Base-by-base conservation (phyloP, 2,797 vertebrate genomes). In the Oreortyx pictus region DNA sequence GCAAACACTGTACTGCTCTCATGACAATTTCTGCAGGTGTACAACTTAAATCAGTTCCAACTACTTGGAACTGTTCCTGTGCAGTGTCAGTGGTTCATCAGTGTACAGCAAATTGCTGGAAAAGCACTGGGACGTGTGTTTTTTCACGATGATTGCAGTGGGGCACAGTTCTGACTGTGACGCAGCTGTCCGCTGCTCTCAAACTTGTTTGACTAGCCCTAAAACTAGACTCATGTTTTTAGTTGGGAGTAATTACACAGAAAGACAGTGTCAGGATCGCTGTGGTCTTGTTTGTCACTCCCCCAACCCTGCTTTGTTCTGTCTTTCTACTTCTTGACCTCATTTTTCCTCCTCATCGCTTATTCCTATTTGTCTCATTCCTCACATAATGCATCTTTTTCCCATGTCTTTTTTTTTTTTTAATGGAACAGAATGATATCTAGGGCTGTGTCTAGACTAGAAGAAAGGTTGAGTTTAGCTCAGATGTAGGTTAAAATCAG, bases 291-390 rank as follows among this genome's bases (percentile, higher is more conserved):
- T 82, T 84, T 89, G 43, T 47, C 44, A 10, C 25, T 12, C 3
- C 22, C 12, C n/a, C 5, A 6, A 1, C 37, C 22, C 24, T 0
- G 16, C 64, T 91, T 91, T 92, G 46, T 81, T 86, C 46, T 80
- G 61, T 88, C 41, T 94, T 89, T 83, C 82, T 93, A 83, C 31
- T 95, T 94, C 74, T 85, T 93, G 94, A 92, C 90, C 92, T 95
- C 72, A 29, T 93, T 96, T 96, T 95, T 91, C 73, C 43, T 91
- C 50, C 78, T 90, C 66, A 39, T 81, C 93, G 84, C 84, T 89
- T 90, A 92, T 93, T 93, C 78, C 54, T 73, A 6, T 87, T 96
- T 94, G 75, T 94, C 56, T 95, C 77, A 72, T 75, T 33, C 67
- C 56, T 94, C 75, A 85, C 62, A 67, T 79, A 80, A 43, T 62